Evolutionary conservation across 1,140 invertebrate species (phyloP).

Genomic region (Heliconius congener): DNA sequence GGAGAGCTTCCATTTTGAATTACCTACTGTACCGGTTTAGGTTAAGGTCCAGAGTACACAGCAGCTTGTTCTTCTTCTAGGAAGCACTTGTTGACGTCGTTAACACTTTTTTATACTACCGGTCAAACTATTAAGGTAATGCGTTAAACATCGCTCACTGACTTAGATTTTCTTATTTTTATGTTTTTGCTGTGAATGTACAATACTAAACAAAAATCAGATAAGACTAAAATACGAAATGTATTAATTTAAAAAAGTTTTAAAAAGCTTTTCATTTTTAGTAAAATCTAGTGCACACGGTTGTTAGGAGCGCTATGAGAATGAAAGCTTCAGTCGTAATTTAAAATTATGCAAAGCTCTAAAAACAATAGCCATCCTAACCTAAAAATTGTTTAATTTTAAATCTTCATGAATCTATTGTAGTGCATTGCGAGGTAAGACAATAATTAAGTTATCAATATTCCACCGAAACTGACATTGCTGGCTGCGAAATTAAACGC

Average conservation of each 20-base stretch:
- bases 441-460: too few relatives aligned
- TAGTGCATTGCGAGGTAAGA: too few relatives aligned
- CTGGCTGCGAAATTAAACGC: too few relatives aligned
- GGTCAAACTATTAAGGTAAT: constrained; percentile 14
- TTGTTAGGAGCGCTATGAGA: not conserved
- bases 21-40: constrained; percentile 10
- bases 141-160: constrained; percentile 8
- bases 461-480: too few relatives aligned
- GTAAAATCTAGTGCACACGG: constrained; percentile 4
- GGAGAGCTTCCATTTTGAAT: constrained; percentile 4
- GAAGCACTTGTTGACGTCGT: constrained; percentile 26
- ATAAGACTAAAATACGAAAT: not conserved
- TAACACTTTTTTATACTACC: constrained; percentile 33
- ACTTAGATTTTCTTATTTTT: constrained; percentile 4
- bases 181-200: not conserved
- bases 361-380: too few relatives aligned
- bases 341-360: not conserved
- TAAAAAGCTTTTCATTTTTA: not conserved
- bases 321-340: constrained; percentile 5
- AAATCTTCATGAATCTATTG: too few relatives aligned
- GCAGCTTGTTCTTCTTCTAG: constrained; percentile 25
- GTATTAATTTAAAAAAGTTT: not conserved
- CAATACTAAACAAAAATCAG: not conserved
- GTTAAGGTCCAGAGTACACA: constrained; percentile 18
- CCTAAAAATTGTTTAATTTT: too few relatives aligned